Evolutionary conservation across 2,888 invertebrate species (phyloP), one percentile per base, ranked within the genome.

Genomic region (Lymantria dispar): DNA sequence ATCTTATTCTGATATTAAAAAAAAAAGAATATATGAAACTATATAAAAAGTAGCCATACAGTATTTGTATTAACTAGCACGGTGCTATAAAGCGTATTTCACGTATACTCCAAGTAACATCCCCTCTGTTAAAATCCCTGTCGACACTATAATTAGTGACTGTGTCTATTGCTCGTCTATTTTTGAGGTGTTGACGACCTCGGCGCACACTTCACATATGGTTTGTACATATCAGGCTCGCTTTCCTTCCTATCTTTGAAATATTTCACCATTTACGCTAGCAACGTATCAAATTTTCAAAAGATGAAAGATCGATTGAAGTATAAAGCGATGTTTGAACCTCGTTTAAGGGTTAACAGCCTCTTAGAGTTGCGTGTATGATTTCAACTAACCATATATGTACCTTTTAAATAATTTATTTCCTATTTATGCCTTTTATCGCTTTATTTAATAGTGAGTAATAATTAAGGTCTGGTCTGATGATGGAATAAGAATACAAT

Each of bases 131-230:
- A 60, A 52, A 56, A 62, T 64, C 59, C 60, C 55, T 67, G 70
- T 76, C 69, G 68, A 62, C 66, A 68, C 80, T 83, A 83, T 81
- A 80, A 80, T 80, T 82, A 80, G 65, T 57, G 48, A 39, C 58
- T 43, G 54, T 60, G 77, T 80, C 82, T 80, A 81, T 72, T 67
- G 60, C 62, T 63, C 58, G 64, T 81, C 84, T 87, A 86, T 87
- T 85, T 83, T 67, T 64, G 76, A 64, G 64, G 78, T 80, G 84
- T 76, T 84, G 83, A 72, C 83, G 85, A 85, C 83, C 85, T 74
- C 80, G 66, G 68, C 68, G 48, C 54, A 66, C 70, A 64, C 70
- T 60, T 58, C 54, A 56, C 60, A 66, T 55, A 64, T 63, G 65
- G 60, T 59, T 58, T 56, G 64, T 22, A 71, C 59, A 69, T 69